Evolutionary conservation across 2,113 vertebrate genomes (phyloP).

Genomic region (Hippocampus guttulatus): DNA sequence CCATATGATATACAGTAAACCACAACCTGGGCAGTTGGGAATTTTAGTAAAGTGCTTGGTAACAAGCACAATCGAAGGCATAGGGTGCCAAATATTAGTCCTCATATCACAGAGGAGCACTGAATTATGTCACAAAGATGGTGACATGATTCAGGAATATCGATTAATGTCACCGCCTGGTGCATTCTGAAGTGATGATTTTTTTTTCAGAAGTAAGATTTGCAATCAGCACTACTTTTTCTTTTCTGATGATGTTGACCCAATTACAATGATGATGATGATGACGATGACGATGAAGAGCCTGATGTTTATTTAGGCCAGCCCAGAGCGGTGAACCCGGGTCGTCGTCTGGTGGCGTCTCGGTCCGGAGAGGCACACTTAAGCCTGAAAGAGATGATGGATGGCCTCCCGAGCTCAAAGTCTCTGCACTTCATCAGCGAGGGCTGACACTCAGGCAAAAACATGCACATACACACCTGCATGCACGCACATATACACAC

Average conservation of each 20-base stretch:
- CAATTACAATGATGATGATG: conserved; percentile 11
- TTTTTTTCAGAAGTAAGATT: neutral
- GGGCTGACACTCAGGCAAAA: conserved; percentile 27
- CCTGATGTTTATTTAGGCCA: conserved; percentile 48
- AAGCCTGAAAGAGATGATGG: conserved; percentile 63
- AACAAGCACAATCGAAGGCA: neutral
- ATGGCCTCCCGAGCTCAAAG: conserved; percentile 52
- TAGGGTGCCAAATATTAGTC: neutral
- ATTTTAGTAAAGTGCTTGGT: neutral
- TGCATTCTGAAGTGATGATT: neutral
- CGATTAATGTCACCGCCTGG: neutral
- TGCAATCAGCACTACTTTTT: neutral
- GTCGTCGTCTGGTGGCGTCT: conserved; percentile 42
- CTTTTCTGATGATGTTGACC: conserved; percentile 17
- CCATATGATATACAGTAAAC: neutral
- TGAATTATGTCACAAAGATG: neutral
- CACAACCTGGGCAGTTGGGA: neutral
- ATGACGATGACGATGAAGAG: conserved; percentile 32
- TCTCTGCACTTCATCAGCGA: conserved; percentile 56
- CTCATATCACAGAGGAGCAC: neutral
- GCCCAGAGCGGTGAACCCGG: conserved; percentile 21
- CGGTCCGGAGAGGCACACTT: conserved; percentile 51
- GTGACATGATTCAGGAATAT: neutral
- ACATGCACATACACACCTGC: conserved; percentile 4
- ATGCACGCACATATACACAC: neutral